These are phyloP conservation scores for Eupithecia subfuscata DNA, from an alignment of 2,888 invertebrate genomes.

Conservation along the genomic window DNA sequence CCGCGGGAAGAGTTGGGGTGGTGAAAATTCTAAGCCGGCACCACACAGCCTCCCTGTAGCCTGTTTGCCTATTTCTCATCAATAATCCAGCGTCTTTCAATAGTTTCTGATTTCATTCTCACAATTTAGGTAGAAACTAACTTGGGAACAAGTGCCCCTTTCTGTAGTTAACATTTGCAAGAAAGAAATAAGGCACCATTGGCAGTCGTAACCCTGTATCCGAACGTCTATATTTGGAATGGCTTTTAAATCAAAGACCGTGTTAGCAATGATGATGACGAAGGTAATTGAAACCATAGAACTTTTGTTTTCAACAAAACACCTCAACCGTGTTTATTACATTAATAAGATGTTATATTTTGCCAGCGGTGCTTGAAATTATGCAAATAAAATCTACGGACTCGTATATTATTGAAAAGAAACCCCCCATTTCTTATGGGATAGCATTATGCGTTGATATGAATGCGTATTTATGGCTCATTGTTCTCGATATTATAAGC, in stretches of 20 bases:
- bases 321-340: slow-evolving; percentile 16
- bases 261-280: neutral
- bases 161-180: neutral
- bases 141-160: neutral
- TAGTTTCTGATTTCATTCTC: neutral
- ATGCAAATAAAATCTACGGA: slow-evolving; percentile 55
- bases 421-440: slow-evolving; percentile 65
- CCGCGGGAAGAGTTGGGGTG: too few species aligned
- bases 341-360: slow-evolving; percentile 37
- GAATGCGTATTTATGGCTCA: slow-evolving; percentile 75
- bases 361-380: slow-evolving; percentile 54
- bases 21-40: too few species aligned
- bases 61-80: neutral
- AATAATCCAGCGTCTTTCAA: neutral
- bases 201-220: neutral
- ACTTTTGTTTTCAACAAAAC: slow-evolving; percentile 23
- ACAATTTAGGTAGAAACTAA: neutral
- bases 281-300: slow-evolving; percentile 8
- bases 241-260: neutral
- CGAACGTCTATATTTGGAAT: neutral
- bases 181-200: neutral
- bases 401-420: slow-evolving; percentile 68
- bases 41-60: too few species aligned
- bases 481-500: slow-evolving; percentile 77
- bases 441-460: slow-evolving; percentile 76